Evolutionary conservation across 2,888 invertebrate genomes (phyloP), one percentile per base, ranked within the genome.

Genomic region (Sinopyrophorus schimmeli): DNA sequence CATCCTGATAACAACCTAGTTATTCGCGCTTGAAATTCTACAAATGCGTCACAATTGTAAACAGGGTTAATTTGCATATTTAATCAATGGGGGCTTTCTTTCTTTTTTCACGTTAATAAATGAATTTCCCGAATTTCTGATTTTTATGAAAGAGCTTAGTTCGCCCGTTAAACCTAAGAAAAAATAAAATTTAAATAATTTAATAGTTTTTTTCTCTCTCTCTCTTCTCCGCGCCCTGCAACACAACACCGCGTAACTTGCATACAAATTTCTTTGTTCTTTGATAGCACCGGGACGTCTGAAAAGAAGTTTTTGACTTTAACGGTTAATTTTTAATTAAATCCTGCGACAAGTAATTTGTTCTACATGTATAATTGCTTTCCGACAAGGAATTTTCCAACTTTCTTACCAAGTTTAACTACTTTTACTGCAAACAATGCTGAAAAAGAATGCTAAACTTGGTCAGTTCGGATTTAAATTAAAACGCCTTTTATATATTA

Each of bases 51-150:
- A 47, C 58, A 59, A 60, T 57, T 61, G 61, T 61, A 62, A 61
- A 61, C 61, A 60, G 57, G 54, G 42, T 48, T 47, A 55, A 61
- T 62, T 62, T 62, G 58, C 62, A 62, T 62, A 60, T 61, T 61
- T 61, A 62, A 61, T 62, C 58, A 59, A 60, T 56, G 54, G 47
- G 34, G 42, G 56, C 54, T 54, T 60, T 58, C 56, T 55, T 58
- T 56, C 35, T 38, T 35, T 17, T 59, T 14, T 50, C 46, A 49
- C 52, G 48, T 53, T 58, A 60, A 57, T 60, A 58, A 60, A 60
- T 58, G 58, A 54, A 55, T 59, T 59, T 55, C 51, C 39, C 39
- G 46, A 53, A 59, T 56, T 58, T 54, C 49, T 54, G 56, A 58
- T 49, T 58, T 42, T 53, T 54, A 50, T 47, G 42, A 43, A 52